These are phyloP conservation scores for Zosterops lateralis DNA, from an alignment of 2,113 vertebrate genomes.

Conservation along the genomic window DNA sequence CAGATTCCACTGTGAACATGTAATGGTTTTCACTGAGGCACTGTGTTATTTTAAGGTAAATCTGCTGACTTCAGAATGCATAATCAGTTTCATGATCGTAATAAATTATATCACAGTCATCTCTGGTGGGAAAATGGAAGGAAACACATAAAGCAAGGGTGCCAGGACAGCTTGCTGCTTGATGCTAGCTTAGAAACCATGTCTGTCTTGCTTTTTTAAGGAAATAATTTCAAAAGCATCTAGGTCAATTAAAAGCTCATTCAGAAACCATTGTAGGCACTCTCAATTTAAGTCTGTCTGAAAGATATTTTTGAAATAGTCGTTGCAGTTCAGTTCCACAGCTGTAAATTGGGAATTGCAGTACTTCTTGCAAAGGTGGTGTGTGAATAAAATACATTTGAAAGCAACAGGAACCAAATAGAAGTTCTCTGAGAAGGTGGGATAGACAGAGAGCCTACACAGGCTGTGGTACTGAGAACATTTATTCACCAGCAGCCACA, in stretches of 20 bases:
- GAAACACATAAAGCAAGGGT: not conserved
- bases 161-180: not conserved
- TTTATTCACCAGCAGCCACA: not conserved
- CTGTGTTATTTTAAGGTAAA: slow-evolving; percentile 59
- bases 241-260: not conserved
- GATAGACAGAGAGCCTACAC: not conserved
- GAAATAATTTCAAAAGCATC: not conserved
- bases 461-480: not conserved
- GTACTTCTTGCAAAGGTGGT: not conserved
- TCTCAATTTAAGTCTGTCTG: not conserved
- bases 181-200: not conserved
- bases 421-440: not conserved
- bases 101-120: slow-evolving; percentile 19
- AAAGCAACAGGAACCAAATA: not conserved
- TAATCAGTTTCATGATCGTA: slow-evolving; percentile 29
- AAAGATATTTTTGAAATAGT: not conserved
- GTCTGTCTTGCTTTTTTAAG: not conserved
- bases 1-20: slow-evolving; percentile 39
- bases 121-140: slow-evolving; percentile 14
- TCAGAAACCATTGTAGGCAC: not conserved
- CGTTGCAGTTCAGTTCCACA: not conserved
- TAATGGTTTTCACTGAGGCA: slow-evolving; percentile 40
- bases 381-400: not conserved
- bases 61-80: slow-evolving; percentile 55
- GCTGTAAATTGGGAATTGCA: not conserved